Conservation (phyloP, 1,140 invertebrate species). For the Plodia interpunctella region DNA sequence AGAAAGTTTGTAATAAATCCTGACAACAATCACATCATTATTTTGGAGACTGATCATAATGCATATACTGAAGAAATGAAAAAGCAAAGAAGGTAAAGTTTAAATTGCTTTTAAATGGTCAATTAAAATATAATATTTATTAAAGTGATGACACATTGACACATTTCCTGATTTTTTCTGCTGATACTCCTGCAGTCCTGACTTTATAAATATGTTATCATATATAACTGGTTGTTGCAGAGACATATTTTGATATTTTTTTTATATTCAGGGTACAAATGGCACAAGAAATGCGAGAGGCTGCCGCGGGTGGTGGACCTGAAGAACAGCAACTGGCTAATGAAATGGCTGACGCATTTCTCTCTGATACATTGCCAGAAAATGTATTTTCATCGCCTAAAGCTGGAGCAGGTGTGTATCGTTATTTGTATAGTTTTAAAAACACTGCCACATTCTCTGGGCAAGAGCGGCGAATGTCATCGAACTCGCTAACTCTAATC, state of each 20-base stretch:
- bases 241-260: constrained; percentile 12
- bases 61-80: constrained; percentile 99
- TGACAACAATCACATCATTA: constrained; percentile 93
- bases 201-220: constrained; percentile 15
- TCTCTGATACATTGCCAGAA: constrained; percentile 96
- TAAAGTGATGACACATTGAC: constrained; percentile 63
- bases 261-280: constrained; percentile 80
- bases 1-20: constrained; percentile 96
- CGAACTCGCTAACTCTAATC: constrained; percentile 67
- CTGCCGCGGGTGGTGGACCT: constrained; percentile 86
- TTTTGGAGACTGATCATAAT: constrained; percentile 99
- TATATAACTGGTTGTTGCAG: not conserved
- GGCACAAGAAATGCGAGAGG: constrained; percentile 97
- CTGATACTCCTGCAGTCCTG: constrained; percentile 62
- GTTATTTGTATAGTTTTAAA: constrained; percentile 6
- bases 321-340: constrained; percentile 96
- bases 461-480: constrained; percentile 59
- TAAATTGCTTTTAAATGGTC: constrained; percentile 54
- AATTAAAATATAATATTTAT: not conserved
- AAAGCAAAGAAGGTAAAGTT: constrained; percentile 85
- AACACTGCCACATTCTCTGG: constrained; percentile 66
- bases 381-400: constrained; percentile 96
- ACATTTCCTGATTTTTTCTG: constrained; percentile 54
- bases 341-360: constrained; percentile 97
- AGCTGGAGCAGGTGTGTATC: constrained; percentile 92